phyloP scores from a whole-genome alignment of 2,113 vertebrate species.

The human (Homo sapiens) region DNA sequence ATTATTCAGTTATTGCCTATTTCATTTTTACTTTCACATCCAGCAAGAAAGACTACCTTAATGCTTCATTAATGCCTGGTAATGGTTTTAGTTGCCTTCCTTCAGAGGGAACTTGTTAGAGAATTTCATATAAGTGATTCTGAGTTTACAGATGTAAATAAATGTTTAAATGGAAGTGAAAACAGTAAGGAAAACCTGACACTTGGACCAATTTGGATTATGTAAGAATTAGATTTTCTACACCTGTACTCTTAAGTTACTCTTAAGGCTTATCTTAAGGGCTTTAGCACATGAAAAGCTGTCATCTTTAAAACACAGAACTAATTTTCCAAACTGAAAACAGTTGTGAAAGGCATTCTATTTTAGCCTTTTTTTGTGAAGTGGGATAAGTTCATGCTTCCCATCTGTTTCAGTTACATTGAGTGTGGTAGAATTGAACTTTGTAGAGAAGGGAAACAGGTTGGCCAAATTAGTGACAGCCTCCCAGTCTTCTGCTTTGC shows the following conservation, averaged over 20 bases:
- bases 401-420: background rate
- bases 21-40: background rate
- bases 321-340: conserved; percentile 38
- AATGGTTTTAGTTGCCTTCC: background rate
- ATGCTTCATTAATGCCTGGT: background rate
- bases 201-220: background rate
- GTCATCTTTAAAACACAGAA: conserved; percentile 42
- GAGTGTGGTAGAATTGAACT: background rate
- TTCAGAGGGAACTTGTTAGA: background rate
- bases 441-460: background rate
- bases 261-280: conserved; percentile 13
- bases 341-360: background rate
- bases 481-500: background rate
- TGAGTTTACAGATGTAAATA: conserved; percentile 17
- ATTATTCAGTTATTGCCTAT: background rate
- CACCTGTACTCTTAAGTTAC: background rate
- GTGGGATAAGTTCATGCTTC: background rate
- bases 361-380: background rate
- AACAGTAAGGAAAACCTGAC: conserved; percentile 7
- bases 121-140: background rate
- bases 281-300: conserved; percentile 16
- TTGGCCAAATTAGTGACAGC: background rate
- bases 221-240: background rate
- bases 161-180: conserved; percentile 36
- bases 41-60: background rate